Evolutionary conservation across 2,797 vertebrate species (phyloP).

Genomic region (Coluber constrictor): DNA sequence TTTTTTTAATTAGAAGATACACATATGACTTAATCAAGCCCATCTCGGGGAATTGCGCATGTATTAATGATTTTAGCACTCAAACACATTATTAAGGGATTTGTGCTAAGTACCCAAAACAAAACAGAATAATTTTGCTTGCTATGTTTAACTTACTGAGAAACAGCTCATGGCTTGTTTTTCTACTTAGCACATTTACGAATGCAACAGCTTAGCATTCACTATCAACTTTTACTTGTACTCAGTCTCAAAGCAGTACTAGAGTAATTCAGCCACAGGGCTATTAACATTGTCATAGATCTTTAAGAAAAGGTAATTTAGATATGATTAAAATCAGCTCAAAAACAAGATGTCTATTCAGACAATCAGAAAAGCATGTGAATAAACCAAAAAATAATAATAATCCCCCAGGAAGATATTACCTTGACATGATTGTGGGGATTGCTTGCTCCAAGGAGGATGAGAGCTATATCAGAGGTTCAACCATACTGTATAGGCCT

Average conservation of each 20-base stretch:
- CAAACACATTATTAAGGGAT: constrained; percentile 76
- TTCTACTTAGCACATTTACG: constrained; percentile 66
- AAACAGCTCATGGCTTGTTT: constrained; percentile 72
- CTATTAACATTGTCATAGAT: neutral
- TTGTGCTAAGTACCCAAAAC: constrained; percentile 76
- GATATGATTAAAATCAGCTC: neutral
- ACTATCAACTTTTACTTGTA: constrained; percentile 9
- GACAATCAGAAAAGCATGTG: neutral
- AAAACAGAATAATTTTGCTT: constrained; percentile 75
- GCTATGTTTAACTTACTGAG: constrained; percentile 75
- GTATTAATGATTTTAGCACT: constrained; percentile 78
- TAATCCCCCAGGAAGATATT: neutral
- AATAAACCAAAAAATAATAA: neutral
- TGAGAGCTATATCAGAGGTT: neutral
- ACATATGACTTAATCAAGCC: constrained; percentile 80
- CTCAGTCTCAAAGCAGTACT: neutral
- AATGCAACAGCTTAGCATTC: constrained; percentile 48
- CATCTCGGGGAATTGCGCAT: constrained; percentile 74
- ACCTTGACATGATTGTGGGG: neutral
- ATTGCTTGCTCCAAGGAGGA: neutral
- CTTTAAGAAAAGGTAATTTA: neutral
- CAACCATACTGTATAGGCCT: neutral
- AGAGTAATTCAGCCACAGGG: neutral
- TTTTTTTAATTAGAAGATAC: constrained; percentile 76
- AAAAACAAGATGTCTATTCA: neutral